Percentiles rank a stretch among this genome's conserved stretches.
Conservation (phyloP, 2,888 invertebrate genomes). For the Drosophila lacicola region DNA sequence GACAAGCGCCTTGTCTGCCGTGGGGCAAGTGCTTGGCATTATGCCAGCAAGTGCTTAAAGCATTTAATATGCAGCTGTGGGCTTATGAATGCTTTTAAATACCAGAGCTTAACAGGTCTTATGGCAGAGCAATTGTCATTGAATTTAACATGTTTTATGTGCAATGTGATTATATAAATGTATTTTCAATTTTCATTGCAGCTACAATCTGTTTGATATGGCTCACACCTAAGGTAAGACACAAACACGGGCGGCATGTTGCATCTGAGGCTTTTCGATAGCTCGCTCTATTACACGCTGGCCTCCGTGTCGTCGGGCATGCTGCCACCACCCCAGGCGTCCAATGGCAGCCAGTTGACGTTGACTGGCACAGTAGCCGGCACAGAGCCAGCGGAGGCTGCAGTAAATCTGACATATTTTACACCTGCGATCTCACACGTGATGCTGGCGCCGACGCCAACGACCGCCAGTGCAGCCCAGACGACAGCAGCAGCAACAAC, state of each 20-base stretch:
- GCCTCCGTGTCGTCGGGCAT: conserved; percentile 58
- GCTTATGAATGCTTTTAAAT: conserved; percentile 55
- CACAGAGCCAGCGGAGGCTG: conserved; percentile 27
- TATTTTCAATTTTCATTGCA: conserved; percentile 31
- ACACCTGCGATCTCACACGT: conserved; percentile 82
- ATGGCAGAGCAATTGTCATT: conserved; percentile 18
- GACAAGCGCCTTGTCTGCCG: conserved; percentile 48
- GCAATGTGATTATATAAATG: conserved; percentile 4
- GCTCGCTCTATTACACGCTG: conserved; percentile 66
- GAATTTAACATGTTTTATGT: conserved; percentile 2
- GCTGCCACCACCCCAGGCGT: conserved; percentile 43
- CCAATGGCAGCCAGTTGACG: conserved; percentile 55
- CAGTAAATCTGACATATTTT: conserved; percentile 75
- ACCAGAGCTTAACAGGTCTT: conserved; percentile 18
- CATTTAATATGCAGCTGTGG: conserved; percentile 61
- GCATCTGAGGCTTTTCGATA: conserved; percentile 72
- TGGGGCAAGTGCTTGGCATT: conserved; percentile 54
- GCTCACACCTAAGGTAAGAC: conserved; percentile 12
- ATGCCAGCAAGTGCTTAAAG: conserved; percentile 55
- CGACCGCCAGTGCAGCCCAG: conserved; percentile 44
- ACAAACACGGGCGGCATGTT: conserved; percentile 53
- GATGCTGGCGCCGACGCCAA: conserved; percentile 80
- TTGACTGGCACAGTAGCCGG: conserved; percentile 33
- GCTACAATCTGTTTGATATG: conserved; percentile 24
- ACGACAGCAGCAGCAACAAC: conserved; percentile 76